Evolutionary conservation across 1,140 invertebrate species (phyloP), one percentile per base, ranked within the genome.

Genomic region (Lanistes nyassanus): DNA sequence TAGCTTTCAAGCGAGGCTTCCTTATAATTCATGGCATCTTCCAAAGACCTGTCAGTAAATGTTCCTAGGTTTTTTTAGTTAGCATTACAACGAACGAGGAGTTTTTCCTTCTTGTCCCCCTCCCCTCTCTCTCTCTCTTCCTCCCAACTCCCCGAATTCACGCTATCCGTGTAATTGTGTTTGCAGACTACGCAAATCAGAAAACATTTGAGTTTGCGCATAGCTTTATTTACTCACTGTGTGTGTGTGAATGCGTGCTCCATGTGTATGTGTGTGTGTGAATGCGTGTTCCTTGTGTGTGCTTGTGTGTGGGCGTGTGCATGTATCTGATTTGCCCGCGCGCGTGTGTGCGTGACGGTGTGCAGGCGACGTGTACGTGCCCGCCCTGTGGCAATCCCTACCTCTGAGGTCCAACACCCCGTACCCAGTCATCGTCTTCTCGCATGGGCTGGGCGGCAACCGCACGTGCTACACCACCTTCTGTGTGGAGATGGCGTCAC

Each of bases 371-470:
- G 82, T 89, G 5, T 88, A 90, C 70, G 90, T 93, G 75, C 93
- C 93, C 4, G 91, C 89, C 0, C 78, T 92, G 51, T 92, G 91
- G 87, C 91, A 92, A 66, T 91, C 88, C 36, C 79, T 79, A 79
- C 83, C 85, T 51, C 83, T 77, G n/a, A 60, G 76, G 34, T 65
- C 70, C 13, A 74, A 81, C 36, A 82, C 76, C 69, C 88, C 84
- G 75, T 90, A 92, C 77, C 93, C 93, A 51, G 90, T 93, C 13
- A 80, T 94, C 37, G 85, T 94, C 23, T 92, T 94, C 80, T 93
- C 93, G 0, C 93, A 94, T 86, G 93, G 93, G 19, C 88, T 93
- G 53, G 92, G 92, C 29, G 92, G 91, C 0, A 91, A 91, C 80
- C 86, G 93, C 75, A 92, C 92, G 37, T 88, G 92, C 36, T 93